A percentile compares a stretch with the other conserved stretches of the same genome.
phyloP scores from a whole-genome alignment of 2,113 vertebrate species.

The Prunella fulvescens region DNA sequence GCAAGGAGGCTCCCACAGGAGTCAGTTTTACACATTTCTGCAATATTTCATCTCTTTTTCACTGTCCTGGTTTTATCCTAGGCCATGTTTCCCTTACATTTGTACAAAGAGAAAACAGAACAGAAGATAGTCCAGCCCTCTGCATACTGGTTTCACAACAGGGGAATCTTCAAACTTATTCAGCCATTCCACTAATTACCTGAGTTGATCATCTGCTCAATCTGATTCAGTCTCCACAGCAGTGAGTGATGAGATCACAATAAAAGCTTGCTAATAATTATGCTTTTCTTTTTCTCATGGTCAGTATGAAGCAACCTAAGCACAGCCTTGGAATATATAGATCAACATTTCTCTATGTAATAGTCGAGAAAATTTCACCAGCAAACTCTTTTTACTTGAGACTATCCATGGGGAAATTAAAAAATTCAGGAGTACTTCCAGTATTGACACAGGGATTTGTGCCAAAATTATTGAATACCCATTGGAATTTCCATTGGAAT shows the following conservation, averaged over 20 bases:
- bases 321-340: not conserved
- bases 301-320: not conserved
- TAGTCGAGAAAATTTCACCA: not conserved
- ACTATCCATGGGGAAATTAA: not conserved
- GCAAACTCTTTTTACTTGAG: not conserved
- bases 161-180: not conserved
- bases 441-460: fast-evolving
- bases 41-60: not conserved
- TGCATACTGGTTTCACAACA: not conserved
- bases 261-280: not conserved
- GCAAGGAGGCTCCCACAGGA: fast-evolving
- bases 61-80: not conserved
- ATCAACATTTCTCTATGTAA: not conserved
- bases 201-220: not conserved
- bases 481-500: not conserved
- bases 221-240: slow-evolving; percentile 7
- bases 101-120: not conserved
- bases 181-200: not conserved
- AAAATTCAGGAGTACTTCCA: not conserved
- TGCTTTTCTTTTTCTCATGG: not conserved
- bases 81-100: not conserved
- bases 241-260: not conserved
- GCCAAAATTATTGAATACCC: not conserved
- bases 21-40: not conserved
- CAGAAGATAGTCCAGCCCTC: not conserved